Evolutionary conservation across 2,888 invertebrate genomes (phyloP).

Genomic region (Oscheius sp.): DNA sequence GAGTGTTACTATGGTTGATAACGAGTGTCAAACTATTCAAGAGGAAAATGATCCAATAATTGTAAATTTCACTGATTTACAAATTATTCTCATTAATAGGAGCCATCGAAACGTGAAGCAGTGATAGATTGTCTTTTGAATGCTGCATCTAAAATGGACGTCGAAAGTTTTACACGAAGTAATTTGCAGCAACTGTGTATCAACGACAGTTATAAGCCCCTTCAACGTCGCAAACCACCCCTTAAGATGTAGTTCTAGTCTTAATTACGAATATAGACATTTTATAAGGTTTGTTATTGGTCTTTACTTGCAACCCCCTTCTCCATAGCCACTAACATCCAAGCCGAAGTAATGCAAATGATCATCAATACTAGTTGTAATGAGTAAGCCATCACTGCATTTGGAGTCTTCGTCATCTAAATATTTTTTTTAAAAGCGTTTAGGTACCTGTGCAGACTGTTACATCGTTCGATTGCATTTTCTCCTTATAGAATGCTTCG

Average conservation of each 20-base stretch:
- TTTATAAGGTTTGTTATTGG: no score
- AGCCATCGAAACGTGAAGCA: not conserved
- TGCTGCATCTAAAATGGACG: not conserved
- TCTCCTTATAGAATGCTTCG: conserved; percentile 50
- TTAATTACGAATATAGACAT: no score
- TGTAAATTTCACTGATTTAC: not conserved
- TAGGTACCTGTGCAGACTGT: conserved; percentile 38
- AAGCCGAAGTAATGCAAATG: conserved; percentile 57
- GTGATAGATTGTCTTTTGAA: not conserved
- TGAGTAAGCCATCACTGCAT: conserved; percentile 47
- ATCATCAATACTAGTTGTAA: conserved; percentile 52
- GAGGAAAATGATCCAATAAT: not conserved
- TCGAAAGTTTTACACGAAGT: not conserved
- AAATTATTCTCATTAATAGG: not conserved
- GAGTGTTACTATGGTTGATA: not conserved
- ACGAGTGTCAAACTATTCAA: conserved; percentile 5
- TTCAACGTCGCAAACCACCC: no score
- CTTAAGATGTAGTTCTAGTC: no score
- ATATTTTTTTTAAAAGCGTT: not conserved
- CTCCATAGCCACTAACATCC: conserved; percentile 50
- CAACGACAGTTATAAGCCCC: not conserved
- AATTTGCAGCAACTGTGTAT: not conserved
- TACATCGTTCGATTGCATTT: conserved; percentile 33
- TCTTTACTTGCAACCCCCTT: conserved; percentile 46
- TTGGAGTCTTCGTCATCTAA: conserved; percentile 41